phyloP scores from a whole-genome alignment of 2,888 invertebrate genomes.

The Julus scanicus region DNA sequence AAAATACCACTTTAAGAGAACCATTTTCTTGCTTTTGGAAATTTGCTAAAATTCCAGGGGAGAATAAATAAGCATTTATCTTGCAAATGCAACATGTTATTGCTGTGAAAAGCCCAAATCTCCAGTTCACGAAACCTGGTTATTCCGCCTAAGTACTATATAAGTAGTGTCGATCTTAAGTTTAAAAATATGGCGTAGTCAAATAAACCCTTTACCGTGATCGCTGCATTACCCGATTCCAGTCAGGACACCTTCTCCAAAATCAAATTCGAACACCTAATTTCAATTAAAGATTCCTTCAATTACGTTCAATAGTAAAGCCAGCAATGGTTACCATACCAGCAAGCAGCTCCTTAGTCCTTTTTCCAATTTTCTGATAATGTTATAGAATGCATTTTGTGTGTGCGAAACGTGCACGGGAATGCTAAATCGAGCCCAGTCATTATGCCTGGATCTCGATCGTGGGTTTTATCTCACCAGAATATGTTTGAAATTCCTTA shows the following conservation, averaged over 20 bases:
- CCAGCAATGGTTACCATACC: too few species aligned
- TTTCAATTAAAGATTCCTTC: not conserved
- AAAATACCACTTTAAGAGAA: too few species aligned
- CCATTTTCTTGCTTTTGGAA: too few species aligned
- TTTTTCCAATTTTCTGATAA: not conserved
- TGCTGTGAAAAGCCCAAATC: not conserved
- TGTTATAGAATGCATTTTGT: not conserved
- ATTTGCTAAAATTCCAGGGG: too few species aligned
- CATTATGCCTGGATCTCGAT: not conserved
- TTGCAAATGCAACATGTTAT: not conserved
- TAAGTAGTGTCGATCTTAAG: not conserved
- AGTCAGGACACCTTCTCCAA: not conserved
- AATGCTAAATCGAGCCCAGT: constrained; percentile 1
- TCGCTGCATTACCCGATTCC: not conserved
- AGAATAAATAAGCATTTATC: too few species aligned
- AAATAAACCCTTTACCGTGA: not conserved
- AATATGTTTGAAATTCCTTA: not conserved
- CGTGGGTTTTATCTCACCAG: too few species aligned
- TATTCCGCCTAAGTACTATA: not conserved
- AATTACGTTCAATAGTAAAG: too few species aligned
- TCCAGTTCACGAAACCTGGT: not conserved
- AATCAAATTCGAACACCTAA: not conserved
- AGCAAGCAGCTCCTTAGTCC: not conserved
- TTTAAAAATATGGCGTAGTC: not conserved
- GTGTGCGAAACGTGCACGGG: not conserved